Conservation (phyloP, 2,113 vertebrate genomes). For the Vidua macroura region DNA sequence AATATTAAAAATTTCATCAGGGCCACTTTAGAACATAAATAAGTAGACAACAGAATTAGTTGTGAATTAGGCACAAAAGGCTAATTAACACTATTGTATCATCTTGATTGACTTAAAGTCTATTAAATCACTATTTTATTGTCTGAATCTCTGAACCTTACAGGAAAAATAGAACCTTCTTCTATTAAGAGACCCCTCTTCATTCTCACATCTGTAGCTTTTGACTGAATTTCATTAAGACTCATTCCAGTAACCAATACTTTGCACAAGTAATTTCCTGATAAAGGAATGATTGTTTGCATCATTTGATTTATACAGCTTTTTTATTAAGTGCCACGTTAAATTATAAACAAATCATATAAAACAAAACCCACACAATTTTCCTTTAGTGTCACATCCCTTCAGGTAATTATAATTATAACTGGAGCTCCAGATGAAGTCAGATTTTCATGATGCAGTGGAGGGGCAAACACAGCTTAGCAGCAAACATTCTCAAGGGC, state of each 20-base stretch:
- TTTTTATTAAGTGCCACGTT: slow-evolving; percentile 47
- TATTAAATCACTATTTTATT: slow-evolving; percentile 75
- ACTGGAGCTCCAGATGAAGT: background rate
- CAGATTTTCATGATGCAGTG: background rate
- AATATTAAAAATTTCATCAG: slow-evolving; percentile 73
- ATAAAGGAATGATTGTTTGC: slow-evolving; percentile 41
- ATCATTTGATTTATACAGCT: slow-evolving; percentile 35
- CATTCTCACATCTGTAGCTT: slow-evolving; percentile 22
- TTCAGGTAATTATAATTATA: background rate
- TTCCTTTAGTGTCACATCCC: background rate
- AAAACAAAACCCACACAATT: slow-evolving; percentile 1
- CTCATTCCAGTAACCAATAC: slow-evolving; percentile 31
- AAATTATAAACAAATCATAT: slow-evolving; percentile 40
- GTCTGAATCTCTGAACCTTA: slow-evolving; percentile 58
- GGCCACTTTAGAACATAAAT: slow-evolving; percentile 72
- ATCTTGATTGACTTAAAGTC: slow-evolving; percentile 67
- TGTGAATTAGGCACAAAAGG: slow-evolving; percentile 69
- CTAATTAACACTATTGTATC: slow-evolving; percentile 77
- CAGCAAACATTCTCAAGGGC: background rate
- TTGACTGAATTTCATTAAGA: slow-evolving; percentile 58
- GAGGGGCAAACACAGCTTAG: background rate
- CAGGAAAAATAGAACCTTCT: slow-evolving; percentile 56
- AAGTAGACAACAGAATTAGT: slow-evolving; percentile 74
- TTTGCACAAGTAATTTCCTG: slow-evolving; percentile 56
- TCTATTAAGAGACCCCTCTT: slow-evolving; percentile 48